Evolutionary conservation across 2,113 vertebrate species (phyloP).

Genomic region (Hippopotamus amphibius): DNA sequence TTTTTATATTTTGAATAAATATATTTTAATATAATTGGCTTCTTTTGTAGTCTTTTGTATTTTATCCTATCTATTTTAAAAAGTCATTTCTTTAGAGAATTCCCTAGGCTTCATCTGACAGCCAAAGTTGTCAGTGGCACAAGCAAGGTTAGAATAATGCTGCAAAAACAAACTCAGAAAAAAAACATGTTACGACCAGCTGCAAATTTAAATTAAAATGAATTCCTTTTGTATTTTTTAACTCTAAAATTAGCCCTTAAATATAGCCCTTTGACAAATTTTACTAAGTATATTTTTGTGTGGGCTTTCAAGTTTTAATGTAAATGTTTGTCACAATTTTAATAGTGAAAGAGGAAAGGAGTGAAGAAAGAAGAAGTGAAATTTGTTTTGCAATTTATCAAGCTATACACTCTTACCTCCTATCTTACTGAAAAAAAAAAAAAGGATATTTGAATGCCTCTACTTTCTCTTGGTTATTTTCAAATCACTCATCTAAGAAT

Average conservation of each 20-base stretch:
- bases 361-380: background rate
- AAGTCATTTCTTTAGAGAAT: background rate
- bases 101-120: background rate
- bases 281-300: background rate
- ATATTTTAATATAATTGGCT: background rate
- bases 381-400: background rate
- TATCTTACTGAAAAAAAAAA: constrained; percentile 12
- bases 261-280: background rate
- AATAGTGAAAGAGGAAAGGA: constrained; percentile 33
- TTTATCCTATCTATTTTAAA: constrained; percentile 36
- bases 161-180: background rate
- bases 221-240: constrained; percentile 28
- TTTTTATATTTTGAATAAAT: background rate
- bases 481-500: constrained; percentile 31
- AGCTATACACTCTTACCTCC: background rate
- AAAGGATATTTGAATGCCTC: background rate
- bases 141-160: background rate
- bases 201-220: constrained; percentile 14
- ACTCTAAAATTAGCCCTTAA: background rate
- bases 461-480: constrained; percentile 30
- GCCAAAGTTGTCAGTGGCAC: background rate
- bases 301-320: constrained; percentile 25
- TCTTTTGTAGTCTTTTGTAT: background rate
- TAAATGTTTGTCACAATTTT: constrained; percentile 12
- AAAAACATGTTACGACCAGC: background rate